A percentile compares a stretch with the other conserved stretches of the same genome.
These are phyloP conservation scores for Acestrorhynchus altus DNA, from an alignment of 2,797 vertebrate species.

Conservation along the genomic window DNA sequence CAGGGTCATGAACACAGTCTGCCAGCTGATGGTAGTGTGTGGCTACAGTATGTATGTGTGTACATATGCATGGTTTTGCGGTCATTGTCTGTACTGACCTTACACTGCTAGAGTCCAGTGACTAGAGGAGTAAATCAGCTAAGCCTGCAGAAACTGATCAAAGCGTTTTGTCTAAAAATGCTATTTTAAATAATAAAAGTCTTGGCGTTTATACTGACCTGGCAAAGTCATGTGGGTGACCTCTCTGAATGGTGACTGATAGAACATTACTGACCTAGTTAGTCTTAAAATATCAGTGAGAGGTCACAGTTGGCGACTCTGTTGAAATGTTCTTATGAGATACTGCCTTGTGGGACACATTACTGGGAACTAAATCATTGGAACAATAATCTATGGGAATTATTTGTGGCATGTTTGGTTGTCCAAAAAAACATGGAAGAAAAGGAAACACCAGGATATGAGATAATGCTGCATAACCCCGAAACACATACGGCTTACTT, in stretches of 20 bases:
- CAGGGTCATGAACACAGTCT: neutral
- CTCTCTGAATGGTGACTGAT: neutral
- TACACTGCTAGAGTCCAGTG: neutral
- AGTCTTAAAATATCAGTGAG: neutral
- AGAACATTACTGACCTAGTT: neutral
- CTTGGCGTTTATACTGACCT: neutral
- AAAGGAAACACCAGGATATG: conserved; percentile 52
- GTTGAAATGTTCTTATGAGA: neutral
- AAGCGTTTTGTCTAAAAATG: neutral
- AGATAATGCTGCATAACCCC: conserved; percentile 62
- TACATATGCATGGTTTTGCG: neutral
- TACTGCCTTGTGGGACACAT: neutral
- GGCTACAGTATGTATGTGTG: neutral
- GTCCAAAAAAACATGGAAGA: neutral
- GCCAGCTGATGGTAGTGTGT: neutral
- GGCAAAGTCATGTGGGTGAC: too few species aligned
- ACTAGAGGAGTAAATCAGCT: neutral
- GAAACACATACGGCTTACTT: conserved; percentile 59
- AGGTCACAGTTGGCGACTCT: neutral
- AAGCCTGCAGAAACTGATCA: neutral
- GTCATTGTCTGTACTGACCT: neutral
- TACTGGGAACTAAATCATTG: neutral
- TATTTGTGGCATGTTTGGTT: conserved; percentile 14
- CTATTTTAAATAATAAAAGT: neutral
- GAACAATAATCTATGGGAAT: neutral